Evolutionary conservation across 2,797 vertebrate genomes (phyloP), one percentile per base, ranked within the genome.

Genomic region (Salarias fasciatus): DNA sequence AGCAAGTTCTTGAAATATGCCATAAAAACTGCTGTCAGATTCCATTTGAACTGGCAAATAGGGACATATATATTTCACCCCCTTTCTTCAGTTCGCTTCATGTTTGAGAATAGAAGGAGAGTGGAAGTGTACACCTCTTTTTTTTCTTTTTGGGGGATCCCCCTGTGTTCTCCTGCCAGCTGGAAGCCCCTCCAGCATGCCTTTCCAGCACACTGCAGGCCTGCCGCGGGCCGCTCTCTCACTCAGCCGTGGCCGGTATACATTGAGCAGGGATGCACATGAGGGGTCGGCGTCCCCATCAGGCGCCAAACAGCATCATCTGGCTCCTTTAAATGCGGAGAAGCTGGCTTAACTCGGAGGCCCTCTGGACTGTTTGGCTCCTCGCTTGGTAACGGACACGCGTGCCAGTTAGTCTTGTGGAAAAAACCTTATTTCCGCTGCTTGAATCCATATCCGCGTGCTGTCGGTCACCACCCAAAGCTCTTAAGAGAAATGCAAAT

Each of bases 291-390:
- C 18, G 18, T 24, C 18, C 51, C 42, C 42, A 36, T 14, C 57
- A 69, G 68, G 53, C 64, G 63, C 67, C 60, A 63, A 59, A 69
- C 12, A 71, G 69, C 69, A 66, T 75, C 63, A 69, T 45, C 68
- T 68, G 63, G 74, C 64, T 55, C 29, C n/a, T 59, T 55, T 51
- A 53, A 64, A 70, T 60, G 65, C 47, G 63, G 12, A 53, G 56
- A 43, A 77, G 71, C 41, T 11, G 35, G 58, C 48, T 72, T 59
- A 76, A 70, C 63, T 68, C 37, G 0, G n/a, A 29, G 29, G 43
- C 46, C 28, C 61, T 58, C 15, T 53, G 53, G 59, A 53, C 53
- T 33, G 37, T 30, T 54, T 24, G 18, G 56, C 67, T 59, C 43
- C 11, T 56, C 38, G 2, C 55, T 54, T 62, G 59, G 61, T 65